Base-by-base conservation (phyloP, 2,888 invertebrate species). In the Drosophila incognita region DNA sequence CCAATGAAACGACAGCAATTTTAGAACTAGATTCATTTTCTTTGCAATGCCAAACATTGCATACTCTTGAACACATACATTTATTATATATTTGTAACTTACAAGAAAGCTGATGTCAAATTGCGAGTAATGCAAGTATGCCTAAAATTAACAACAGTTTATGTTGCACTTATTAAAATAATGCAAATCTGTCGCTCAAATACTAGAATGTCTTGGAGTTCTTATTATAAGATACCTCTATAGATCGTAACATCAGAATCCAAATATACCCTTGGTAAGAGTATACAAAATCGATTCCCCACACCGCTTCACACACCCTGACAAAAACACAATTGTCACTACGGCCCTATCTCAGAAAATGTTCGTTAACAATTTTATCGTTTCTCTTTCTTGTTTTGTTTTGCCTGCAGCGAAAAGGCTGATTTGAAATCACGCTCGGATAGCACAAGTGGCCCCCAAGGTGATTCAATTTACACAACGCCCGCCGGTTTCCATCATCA, bases 401-500 rank as follows among this genome's bases (percentile, higher is more conserved):
- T 72, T 36, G 59, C 76, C 78, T 70, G 13, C 77, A 93, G 93
- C 90, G 93, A 93, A 87, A 93, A 93, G 78, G 93, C 93, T 76
- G 93, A 93, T 87, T 90, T 93, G 85, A 93, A 93, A 85, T 93
- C 93, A 76, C 93, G 93, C 72, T 93, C 93, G 58, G 93, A 93
- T 85, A 93, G 93, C 84, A 92, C 92, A 48, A 93, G 93, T 72
- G 96, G 96, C 8, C 95, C 96, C 57, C 96, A 96, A 56, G 96
- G 96, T 74, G 96, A 96, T 92, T 96, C 96, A 29, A 96, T 96
- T 69, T 96, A 96, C 93, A 95, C 95, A 66, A 95, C 96, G 74
- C 93, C 94, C 51, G 93, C 93, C 59, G 93, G 93, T 63, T 93
- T 93, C 81, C 93, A 92, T 87, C 93, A 93, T 83, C 92, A 92